Evolutionary conservation across 1,140 invertebrate genomes (phyloP).

Genomic region (Drosophila virilis): DNA sequence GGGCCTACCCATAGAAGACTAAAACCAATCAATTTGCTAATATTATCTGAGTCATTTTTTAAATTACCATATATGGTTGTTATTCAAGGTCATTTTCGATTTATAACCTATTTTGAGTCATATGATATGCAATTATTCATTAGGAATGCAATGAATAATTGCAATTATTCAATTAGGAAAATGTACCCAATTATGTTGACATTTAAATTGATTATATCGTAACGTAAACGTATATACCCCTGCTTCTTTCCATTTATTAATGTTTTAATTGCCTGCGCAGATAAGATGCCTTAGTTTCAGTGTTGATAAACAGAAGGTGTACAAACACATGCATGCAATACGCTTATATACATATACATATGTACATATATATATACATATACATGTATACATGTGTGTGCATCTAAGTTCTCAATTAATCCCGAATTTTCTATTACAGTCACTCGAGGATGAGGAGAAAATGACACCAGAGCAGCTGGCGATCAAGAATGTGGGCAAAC

Average conservation of each 20-base stretch:
- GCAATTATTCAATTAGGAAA: not conserved
- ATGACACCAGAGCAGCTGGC: constrained; percentile 99
- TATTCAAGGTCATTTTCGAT: not conserved
- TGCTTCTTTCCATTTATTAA: too few species aligned
- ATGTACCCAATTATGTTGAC: too few species aligned
- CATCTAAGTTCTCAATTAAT: not conserved
- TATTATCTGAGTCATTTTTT: not conserved
- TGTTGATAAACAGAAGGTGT: too few species aligned
- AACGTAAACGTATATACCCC: too few species aligned
- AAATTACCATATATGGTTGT: not conserved
- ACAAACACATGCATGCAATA: too few species aligned
- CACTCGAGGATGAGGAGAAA: constrained; percentile 99
- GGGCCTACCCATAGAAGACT: not conserved
- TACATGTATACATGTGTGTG: not conserved
- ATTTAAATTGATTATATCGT: too few species aligned
- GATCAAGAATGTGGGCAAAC: constrained; percentile 99
- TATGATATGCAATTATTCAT: not conserved
- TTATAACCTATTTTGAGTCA: not conserved
- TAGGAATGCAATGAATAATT: too few species aligned
- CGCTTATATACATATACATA: too few species aligned
- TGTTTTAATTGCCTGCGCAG: too few species aligned
- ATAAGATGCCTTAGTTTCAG: too few species aligned
- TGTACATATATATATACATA: too few species aligned
- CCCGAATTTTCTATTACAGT: constrained; percentile 85
- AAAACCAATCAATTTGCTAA: not conserved